phyloP scores from a whole-genome alignment of 92 coral and sea anemone genomes.

The Blastomussa wellsi region DNA sequence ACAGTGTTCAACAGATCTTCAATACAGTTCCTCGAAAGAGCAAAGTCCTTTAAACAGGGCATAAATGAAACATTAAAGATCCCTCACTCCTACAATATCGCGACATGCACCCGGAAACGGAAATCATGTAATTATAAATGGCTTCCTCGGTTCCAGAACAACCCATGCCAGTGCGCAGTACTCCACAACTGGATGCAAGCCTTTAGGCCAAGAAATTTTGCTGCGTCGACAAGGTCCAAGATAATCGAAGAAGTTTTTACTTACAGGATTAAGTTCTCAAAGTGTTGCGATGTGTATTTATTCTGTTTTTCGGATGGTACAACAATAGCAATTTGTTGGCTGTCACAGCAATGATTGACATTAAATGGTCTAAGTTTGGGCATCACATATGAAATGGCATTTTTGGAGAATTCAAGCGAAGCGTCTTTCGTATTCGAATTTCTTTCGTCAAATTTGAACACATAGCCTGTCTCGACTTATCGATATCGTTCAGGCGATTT shows the following conservation, averaged over 20 bases:
- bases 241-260: not conserved
- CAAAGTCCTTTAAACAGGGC: not conserved
- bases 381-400: not conserved
- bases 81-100: not conserved
- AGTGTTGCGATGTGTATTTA: constrained; percentile 26
- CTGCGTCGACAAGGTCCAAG: not conserved
- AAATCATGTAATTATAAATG: constrained; percentile 19
- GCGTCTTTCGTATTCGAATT: not conserved
- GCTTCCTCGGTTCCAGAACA: constrained; percentile 6
- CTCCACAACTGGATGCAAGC: not conserved
- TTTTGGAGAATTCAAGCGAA: not conserved
- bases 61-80: not conserved
- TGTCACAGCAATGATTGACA: constrained; percentile 27
- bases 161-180: not conserved
- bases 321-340: constrained; percentile 21
- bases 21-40: not conserved
- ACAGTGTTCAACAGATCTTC: not conserved
- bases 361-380: constrained; percentile 7
- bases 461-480: too few relatives aligned
- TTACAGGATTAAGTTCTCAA: constrained; percentile 15
- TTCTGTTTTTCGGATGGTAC: not conserved
- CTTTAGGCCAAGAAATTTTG: not conserved
- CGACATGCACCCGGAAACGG: constrained; percentile 3
- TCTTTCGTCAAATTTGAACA: not conserved
- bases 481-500: not conserved